These are phyloP conservation scores for Mastomys coucha DNA, from an alignment of 2,113 vertebrate species.

Conservation along the genomic window DNA sequence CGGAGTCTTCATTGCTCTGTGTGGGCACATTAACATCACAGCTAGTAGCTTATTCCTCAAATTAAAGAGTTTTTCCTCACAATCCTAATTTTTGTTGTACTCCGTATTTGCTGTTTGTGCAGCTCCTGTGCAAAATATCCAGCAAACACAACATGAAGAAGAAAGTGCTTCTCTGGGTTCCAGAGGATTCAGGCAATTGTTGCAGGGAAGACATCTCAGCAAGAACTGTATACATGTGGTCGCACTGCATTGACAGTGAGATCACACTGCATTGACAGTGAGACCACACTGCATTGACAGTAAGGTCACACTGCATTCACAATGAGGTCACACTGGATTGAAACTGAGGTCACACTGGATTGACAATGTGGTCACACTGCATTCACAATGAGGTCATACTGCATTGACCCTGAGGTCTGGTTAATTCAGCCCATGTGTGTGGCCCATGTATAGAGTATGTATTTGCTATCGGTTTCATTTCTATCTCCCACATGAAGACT, in stretches of 20 bases:
- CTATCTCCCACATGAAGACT: not conserved
- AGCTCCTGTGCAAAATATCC: not conserved
- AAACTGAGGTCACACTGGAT: too few species aligned
- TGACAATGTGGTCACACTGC: too few species aligned
- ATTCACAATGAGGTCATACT: too few species aligned
- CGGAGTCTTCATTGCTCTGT: too few species aligned
- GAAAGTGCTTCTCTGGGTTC: too few species aligned
- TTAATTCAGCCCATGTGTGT: not conserved
- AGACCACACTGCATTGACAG: too few species aligned
- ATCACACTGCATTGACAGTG: too few species aligned
- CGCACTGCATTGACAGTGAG: not conserved
- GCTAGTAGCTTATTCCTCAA: not conserved
- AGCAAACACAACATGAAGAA: not conserved
- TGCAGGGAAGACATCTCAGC: too few species aligned
- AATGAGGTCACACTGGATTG: not conserved
- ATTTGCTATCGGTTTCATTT: not conserved
- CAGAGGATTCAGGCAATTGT: not conserved
- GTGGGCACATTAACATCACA: fast-evolving
- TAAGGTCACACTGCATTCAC: too few species aligned
- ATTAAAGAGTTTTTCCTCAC: not conserved
- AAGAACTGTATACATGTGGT: too few species aligned
- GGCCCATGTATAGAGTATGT: too few species aligned
- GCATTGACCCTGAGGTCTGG: too few species aligned
- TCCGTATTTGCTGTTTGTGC: not conserved
- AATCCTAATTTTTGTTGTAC: not conserved